Conservation (phyloP, 2,113 vertebrate genomes). For the Ictalurus punctatus region DNA sequence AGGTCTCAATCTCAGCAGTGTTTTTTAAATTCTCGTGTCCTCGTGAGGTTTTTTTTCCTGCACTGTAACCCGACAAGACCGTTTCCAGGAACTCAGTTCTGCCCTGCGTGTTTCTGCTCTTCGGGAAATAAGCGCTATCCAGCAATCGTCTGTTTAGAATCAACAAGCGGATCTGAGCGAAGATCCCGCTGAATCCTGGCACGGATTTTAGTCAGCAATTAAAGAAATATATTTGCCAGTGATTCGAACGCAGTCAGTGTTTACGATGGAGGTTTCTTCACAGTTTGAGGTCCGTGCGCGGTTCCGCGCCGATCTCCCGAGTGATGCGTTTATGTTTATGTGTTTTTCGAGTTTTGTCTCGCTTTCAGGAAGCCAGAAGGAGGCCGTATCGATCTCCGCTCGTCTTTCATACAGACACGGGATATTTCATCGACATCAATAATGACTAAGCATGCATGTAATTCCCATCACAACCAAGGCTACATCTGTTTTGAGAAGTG, state of each 20-base stretch:
- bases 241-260: background rate
- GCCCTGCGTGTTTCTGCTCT: background rate
- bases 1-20: background rate
- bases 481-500: background rate
- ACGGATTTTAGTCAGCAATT: background rate
- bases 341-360: slow-evolving; percentile 18
- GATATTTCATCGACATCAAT: slow-evolving; percentile 40
- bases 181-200: background rate
- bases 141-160: background rate
- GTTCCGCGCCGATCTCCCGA: background rate
- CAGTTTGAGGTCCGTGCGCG: background rate
- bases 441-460: slow-evolving; percentile 18
- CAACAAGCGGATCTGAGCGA: background rate
- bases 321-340: slow-evolving; percentile 23
- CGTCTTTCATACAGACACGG: slow-evolving; percentile 48
- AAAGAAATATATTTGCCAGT: background rate
- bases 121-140: background rate
- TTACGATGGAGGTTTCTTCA: background rate
- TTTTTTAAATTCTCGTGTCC: background rate
- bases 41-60: background rate
- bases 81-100: background rate
- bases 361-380: slow-evolving; percentile 32
- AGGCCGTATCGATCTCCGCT: slow-evolving; percentile 41
- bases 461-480: slow-evolving; percentile 40
- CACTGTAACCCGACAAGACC: background rate